Evolutionary conservation across 2,113 vertebrate species (phyloP).

Genomic region (Tachysurus vachellii): DNA sequence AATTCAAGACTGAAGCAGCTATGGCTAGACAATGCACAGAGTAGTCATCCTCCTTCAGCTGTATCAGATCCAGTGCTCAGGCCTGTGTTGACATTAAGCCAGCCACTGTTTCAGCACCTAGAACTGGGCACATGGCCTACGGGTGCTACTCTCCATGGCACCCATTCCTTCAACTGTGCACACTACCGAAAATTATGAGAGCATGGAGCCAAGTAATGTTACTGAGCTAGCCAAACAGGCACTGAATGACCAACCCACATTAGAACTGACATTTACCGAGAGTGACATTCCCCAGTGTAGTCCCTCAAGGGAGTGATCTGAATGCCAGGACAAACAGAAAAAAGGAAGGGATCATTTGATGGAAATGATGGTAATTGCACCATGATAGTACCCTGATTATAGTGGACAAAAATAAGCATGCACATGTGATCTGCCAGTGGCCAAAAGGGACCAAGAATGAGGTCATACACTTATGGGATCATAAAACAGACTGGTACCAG

Average conservation of each 20-base stretch:
- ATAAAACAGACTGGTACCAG: constrained; percentile 1
- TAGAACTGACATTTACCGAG: constrained; percentile 53
- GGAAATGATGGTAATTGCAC: constrained; percentile 53
- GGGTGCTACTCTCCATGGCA: constrained; percentile 20
- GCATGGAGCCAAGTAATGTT: constrained; percentile 46
- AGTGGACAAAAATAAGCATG: constrained; percentile 49
- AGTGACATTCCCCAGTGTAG: constrained; percentile 48
- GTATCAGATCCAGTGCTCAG: constrained; percentile 1
- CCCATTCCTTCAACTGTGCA: background rate
- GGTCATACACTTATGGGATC: constrained; percentile 27
- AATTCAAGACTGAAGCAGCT: constrained; percentile 36
- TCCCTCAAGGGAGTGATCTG: constrained; percentile 54
- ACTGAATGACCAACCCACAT: constrained; percentile 28
- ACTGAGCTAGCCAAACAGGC: constrained; percentile 23
- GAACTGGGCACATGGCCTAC: constrained; percentile 25
- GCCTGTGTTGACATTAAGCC: constrained; percentile 21
- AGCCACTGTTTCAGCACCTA: constrained; percentile 4
- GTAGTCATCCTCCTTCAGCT: constrained; percentile 18
- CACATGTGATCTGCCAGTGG: constrained; percentile 16
- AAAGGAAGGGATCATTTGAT: constrained; percentile 55
- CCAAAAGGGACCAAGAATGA: constrained; percentile 28
- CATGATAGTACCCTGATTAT: constrained; percentile 55
- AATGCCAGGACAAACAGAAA: constrained; percentile 52
- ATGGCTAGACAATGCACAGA: constrained; percentile 32
- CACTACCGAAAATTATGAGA: constrained; percentile 50